These are phyloP conservation scores for Dolichotis patagonum DNA, from an alignment of 2,113 vertebrate species.

Conservation along the genomic window DNA sequence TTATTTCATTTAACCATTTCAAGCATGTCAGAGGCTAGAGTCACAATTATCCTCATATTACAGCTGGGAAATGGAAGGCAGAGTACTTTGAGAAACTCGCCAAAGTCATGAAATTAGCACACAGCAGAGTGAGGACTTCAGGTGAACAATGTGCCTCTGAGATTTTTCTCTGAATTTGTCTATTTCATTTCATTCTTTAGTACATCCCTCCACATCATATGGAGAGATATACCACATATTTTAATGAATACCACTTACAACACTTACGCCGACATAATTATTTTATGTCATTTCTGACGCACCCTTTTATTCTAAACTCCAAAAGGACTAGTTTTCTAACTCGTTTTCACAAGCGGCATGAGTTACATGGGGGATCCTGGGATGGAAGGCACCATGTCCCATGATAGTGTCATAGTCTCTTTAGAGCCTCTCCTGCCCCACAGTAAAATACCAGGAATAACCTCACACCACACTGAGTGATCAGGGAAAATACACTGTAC, in stretches of 20 bases:
- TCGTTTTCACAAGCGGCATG: neutral
- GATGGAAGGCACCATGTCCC: neutral
- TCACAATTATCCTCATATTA: neutral
- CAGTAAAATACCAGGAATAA: neutral
- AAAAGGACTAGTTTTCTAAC: neutral
- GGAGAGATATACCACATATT: neutral
- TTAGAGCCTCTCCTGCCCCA: neutral
- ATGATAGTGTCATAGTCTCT: neutral
- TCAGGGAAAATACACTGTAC: neutral
- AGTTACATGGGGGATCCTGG: neutral
- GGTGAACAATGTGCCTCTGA: neutral
- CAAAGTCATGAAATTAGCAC: neutral
- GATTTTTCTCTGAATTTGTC: neutral
- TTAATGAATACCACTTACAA: neutral
- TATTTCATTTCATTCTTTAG: neutral
- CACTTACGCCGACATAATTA: neutral
- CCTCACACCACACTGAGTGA: neutral
- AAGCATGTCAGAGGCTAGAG: rapidly evolving
- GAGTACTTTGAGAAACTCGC: neutral
- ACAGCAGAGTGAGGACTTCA: neutral
- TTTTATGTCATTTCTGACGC: neutral
- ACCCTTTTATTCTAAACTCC: neutral
- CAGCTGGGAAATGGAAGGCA: neutral
- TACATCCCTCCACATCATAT: neutral
- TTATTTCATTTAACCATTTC: neutral